Percentiles rank a stretch among this genome's conserved stretches.
Evolutionary conservation across 2,113 vertebrate genomes (phyloP).

Genomic region (Pomatorhinus ruficollis): DNA sequence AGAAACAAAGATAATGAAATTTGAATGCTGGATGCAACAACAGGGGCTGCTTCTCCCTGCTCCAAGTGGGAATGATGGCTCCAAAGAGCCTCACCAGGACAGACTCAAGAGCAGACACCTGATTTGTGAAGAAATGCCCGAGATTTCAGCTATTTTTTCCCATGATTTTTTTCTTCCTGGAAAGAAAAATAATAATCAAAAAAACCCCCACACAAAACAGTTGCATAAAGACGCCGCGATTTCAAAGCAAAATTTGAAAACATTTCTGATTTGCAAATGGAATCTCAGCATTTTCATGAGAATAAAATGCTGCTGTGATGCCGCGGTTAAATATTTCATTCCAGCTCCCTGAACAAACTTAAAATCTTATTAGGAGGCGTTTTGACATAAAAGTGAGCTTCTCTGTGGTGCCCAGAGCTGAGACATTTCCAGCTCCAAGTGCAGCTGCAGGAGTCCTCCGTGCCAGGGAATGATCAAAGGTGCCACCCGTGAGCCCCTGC

Average conservation of each 20-base stretch:
- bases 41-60: not conserved
- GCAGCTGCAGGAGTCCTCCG: conserved; percentile 12
- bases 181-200: not conserved
- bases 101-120: not conserved
- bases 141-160: not conserved
- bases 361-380: conserved; percentile 17
- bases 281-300: conserved; percentile 36
- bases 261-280: conserved; percentile 32
- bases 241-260: conserved; percentile 44
- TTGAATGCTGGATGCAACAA: conserved; percentile 19
- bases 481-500: not conserved
- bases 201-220: not conserved
- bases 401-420: not conserved
- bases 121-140: not conserved
- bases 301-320: conserved; percentile 35
- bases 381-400: conserved; percentile 20
- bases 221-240: not conserved
- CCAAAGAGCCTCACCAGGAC: not conserved
- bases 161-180: not conserved
- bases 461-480: conserved; percentile 33
- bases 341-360: conserved; percentile 40
- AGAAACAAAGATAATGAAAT: conserved; percentile 47
- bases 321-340: conserved; percentile 59
- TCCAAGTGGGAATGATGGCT: not conserved
- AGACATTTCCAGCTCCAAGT: conserved; percentile 4